These are phyloP conservation scores for Elymnias hypermnestra DNA, from an alignment of 1,140 invertebrate genomes.

Conservation along the genomic window DNA sequence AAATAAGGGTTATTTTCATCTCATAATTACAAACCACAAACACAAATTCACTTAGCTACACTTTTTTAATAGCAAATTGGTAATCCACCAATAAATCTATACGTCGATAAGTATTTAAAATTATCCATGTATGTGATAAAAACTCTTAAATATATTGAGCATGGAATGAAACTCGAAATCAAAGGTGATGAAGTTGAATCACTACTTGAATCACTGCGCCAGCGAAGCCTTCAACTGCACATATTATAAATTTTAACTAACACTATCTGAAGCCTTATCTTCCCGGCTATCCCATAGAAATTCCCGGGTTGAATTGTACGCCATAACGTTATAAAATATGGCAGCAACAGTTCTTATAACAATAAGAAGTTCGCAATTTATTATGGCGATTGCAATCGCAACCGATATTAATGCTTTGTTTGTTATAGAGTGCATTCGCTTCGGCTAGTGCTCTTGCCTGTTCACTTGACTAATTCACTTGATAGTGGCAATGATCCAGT, in stretches of 20 bases:
- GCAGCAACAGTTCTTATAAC: constrained; percentile 21
- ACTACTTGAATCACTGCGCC: not conserved
- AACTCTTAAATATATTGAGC: too few relatives aligned
- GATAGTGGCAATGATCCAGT: too few relatives aligned
- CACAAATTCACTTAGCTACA: too few relatives aligned
- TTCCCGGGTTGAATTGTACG: constrained; percentile 15
- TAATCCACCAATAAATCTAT: too few relatives aligned
- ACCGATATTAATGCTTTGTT: constrained; percentile 21
- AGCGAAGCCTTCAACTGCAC: constrained; percentile 6
- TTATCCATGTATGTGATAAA: too few relatives aligned
- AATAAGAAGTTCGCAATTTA: constrained; percentile 25
- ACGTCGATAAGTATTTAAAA: too few relatives aligned
- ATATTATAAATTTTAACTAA: constrained; percentile 18
- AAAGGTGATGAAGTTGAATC: too few relatives aligned
- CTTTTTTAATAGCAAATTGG: too few relatives aligned
- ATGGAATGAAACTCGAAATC: too few relatives aligned
- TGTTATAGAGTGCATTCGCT: constrained; percentile 8
- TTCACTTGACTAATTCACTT: too few relatives aligned
- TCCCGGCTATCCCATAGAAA: constrained; percentile 12
- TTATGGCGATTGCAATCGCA: constrained; percentile 30
- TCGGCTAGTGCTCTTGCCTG: constrained; percentile 7
- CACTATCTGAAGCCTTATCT: constrained; percentile 16
- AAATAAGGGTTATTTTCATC: too few relatives aligned
- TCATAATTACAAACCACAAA: too few relatives aligned
- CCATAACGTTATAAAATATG: constrained; percentile 23